A percentile compares a stretch with the other conserved stretches of the same genome.
phyloP scores from a whole-genome alignment of 2,113 vertebrate genomes.

The Prionailurus bengalensis region DNA sequence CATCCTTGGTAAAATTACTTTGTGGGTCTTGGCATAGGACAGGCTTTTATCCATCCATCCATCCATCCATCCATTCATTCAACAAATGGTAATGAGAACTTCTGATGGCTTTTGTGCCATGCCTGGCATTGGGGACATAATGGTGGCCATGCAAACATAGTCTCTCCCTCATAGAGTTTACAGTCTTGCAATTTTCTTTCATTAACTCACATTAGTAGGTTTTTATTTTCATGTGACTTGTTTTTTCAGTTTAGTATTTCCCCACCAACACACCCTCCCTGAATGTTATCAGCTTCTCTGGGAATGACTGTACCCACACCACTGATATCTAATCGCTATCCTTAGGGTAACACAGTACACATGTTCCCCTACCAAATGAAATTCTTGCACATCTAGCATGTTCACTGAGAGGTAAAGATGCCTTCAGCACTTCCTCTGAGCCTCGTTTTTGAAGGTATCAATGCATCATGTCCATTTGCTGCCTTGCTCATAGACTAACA shows the following conservation, averaged over 20 bases:
- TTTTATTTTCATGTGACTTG: not conserved
- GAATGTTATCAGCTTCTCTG: not conserved
- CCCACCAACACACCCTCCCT: not conserved
- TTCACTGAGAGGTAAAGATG: not conserved
- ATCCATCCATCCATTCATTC: not conserved
- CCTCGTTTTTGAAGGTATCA: not conserved
- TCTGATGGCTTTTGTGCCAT: not conserved
- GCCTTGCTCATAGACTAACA: not conserved
- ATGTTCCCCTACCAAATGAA: not conserved
- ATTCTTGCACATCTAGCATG: not conserved
- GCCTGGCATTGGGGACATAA: rapidly evolving
- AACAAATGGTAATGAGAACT: not conserved
- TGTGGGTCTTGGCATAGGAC: not conserved
- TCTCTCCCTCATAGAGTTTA: not conserved
- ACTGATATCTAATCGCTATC: not conserved
- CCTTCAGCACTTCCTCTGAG: not conserved
- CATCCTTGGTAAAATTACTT: not conserved
- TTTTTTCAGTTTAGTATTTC: not conserved
- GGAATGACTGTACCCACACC: not conserved
- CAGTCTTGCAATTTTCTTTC: not conserved
- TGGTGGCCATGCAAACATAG: too few relatives aligned
- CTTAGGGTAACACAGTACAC: rapidly evolving
- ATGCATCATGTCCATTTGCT: not conserved
- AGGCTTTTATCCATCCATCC: not conserved
- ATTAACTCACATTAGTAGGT: not conserved